These are phyloP conservation scores for Hipparchia sbordonii DNA, from an alignment of 2,888 invertebrate genomes.

Conservation along the genomic window DNA sequence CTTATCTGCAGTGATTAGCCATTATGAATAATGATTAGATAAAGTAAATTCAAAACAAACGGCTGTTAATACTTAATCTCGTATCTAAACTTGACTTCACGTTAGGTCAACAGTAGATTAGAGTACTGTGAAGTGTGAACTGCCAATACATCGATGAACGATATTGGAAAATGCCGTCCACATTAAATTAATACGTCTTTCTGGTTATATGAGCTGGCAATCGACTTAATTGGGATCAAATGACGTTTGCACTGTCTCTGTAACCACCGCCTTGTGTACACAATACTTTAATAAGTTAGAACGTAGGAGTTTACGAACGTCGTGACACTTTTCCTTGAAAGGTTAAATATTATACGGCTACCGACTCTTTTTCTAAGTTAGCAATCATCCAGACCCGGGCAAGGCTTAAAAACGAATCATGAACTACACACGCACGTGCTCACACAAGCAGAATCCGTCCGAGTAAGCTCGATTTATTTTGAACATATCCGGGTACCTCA, in stretches of 20 bases:
- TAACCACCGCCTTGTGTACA: constrained; percentile 24
- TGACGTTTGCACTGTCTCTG: constrained; percentile 44
- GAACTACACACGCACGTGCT: too few relatives aligned
- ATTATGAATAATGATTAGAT: background rate
- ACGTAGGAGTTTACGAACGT: constrained; percentile 25
- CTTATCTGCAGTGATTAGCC: background rate
- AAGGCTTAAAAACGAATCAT: too few relatives aligned
- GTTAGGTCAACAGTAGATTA: background rate
- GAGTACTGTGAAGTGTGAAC: background rate
- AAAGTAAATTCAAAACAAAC: constrained; percentile 3
- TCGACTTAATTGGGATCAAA: constrained; percentile 57
- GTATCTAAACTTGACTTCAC: constrained; percentile 18
- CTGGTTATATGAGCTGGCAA: constrained; percentile 42
- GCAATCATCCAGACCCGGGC: too few relatives aligned
- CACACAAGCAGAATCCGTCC: too few relatives aligned
- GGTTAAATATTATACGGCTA: background rate
- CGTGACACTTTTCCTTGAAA: background rate
- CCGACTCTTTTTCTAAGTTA: too few relatives aligned
- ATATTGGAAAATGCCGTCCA: constrained; percentile 29
- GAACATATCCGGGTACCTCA: too few relatives aligned
- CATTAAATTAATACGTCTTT: constrained; percentile 33
- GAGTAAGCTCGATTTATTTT: too few relatives aligned
- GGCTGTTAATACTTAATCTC: constrained; percentile 6
- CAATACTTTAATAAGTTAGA: constrained; percentile 30
- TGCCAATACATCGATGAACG: constrained; percentile 7